phyloP scores from a whole-genome alignment of 1,140 invertebrate species.

The Nephila pilipes region DNA sequence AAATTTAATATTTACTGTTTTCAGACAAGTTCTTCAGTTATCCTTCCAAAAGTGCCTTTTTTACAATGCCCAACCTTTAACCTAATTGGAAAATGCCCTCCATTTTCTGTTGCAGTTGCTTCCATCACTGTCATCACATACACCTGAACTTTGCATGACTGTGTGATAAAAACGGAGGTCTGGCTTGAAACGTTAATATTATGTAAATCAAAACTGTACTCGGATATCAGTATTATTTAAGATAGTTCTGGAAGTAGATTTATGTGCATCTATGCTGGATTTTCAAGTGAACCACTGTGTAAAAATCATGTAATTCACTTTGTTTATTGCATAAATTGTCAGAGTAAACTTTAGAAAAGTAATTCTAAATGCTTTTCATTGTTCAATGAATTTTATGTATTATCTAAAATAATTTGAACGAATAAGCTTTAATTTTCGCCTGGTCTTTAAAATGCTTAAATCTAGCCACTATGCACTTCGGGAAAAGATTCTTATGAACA shows the following conservation, averaged over 20 bases:
- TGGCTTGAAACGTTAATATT: conserved; percentile 66
- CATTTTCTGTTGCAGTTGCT: conserved; percentile 56
- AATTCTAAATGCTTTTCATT: background rate
- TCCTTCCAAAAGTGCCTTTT: conserved; percentile 73
- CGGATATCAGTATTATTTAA: conserved; percentile 63
- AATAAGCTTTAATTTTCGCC: background rate
- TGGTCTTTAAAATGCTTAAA: conserved; percentile 28
- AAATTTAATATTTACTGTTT: conserved; percentile 69
- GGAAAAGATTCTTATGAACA: background rate
- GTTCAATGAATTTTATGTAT: background rate
- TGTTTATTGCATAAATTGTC: conserved; percentile 2
- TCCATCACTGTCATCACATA: conserved; percentile 49
- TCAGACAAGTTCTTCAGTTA: conserved; percentile 74
- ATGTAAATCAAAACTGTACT: conserved; percentile 38
- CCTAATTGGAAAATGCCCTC: conserved; percentile 24
- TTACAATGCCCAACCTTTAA: conserved; percentile 60
- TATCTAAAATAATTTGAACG: background rate
- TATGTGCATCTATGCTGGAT: conserved; percentile 61
- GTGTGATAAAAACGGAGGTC: conserved; percentile 60
- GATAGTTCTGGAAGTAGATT: conserved; percentile 55
- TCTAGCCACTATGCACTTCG: conserved; percentile 15
- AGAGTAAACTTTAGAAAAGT: conserved; percentile 5
- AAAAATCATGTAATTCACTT: conserved; percentile 8
- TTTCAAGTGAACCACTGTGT: conserved; percentile 54
- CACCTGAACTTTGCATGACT: conserved; percentile 21